Evolutionary conservation across 2,888 invertebrate genomes (phyloP), one percentile per base, ranked within the genome.

Genomic region (Ophion ventricosus): DNA sequence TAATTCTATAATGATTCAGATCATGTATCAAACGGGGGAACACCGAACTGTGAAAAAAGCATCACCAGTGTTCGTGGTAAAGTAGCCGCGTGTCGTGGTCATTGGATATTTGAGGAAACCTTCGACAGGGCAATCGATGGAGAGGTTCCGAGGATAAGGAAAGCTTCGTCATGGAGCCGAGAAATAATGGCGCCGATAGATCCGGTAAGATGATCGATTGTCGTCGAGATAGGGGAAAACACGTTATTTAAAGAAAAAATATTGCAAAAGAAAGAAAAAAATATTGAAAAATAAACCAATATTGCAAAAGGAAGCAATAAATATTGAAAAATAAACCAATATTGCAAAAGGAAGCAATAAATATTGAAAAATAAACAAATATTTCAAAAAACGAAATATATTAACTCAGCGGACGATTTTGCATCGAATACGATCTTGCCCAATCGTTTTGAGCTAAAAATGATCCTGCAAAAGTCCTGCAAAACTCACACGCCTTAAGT

Each of bases 21-120:
- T 25, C 43, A 20, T 63, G 0, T 35, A 8, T 23, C 20, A 10
- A 29, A 43, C 5, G 26, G 56, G 7, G 64, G 56, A 35, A 54
- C 66, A 40, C 8, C 57, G 25, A 14, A 26, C 4, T 87, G 87
- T 26, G 54, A 72, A 23, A 73, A 26, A 49, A 87, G 87, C 66
- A 66, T 73, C n/a, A 87, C 61, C 83, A 29, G 75, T 87, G 23
- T 84, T 20, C 77, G 66, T 26, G 87, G 85, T 56, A 75, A 82
- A 67, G 61, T 84, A 63, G 75, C 29, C 29, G 67, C 29, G 3
- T 87, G 86, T 74, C 64, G 66, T 8, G 80, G 82, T 59, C 61
- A 75, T 67, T 91, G 94, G 0, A 92, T 96, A 78, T 95, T 96
- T 86, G 94, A 95, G 69, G 96, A 96, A 73, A 93, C 94, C 79